A percentile compares a stretch with the other conserved stretches of the same genome.
phyloP scores from a whole-genome alignment of 1,140 invertebrate genomes.

The Dendrolimus kikuchii region DNA sequence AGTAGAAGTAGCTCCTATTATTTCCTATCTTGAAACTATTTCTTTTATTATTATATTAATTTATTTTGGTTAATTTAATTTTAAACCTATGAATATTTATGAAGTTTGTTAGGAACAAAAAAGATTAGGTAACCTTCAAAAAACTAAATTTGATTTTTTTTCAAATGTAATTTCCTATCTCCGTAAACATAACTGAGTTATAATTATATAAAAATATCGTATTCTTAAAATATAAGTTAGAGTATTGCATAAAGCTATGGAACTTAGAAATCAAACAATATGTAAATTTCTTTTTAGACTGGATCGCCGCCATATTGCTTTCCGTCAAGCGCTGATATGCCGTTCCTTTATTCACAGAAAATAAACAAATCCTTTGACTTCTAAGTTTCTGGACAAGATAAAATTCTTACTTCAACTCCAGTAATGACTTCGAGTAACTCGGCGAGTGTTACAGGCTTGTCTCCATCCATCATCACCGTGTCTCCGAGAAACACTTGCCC shows the following conservation, averaged over 20 bases:
- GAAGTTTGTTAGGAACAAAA: too few relatives aligned
- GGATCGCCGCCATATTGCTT: constrained; percentile 42
- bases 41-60: neutral
- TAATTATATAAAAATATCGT: too few relatives aligned
- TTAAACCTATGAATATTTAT: neutral
- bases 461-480: constrained; percentile 58
- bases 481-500: constrained; percentile 55
- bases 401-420: constrained; percentile 47
- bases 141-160: neutral
- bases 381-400: constrained; percentile 10
- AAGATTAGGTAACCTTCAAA: neutral
- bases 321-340: constrained; percentile 24
- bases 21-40: neutral
- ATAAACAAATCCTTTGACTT: constrained; percentile 16
- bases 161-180: neutral
- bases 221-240: too few relatives aligned
- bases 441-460: constrained; percentile 46
- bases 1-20: too few relatives aligned
- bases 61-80: constrained; percentile 1
- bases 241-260: neutral
- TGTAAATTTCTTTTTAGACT: too few relatives aligned
- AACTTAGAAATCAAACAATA: neutral
- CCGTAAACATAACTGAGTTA: constrained; percentile 1
- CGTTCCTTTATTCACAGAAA: constrained; percentile 62
- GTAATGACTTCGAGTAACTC: constrained; percentile 52